A percentile compares a stretch with the other conserved stretches of the same genome.
Evolutionary conservation across 37 sponge, comb jelly and placozoan genomes (phyloP).

Genomic region (Spongia lamella): DNA sequence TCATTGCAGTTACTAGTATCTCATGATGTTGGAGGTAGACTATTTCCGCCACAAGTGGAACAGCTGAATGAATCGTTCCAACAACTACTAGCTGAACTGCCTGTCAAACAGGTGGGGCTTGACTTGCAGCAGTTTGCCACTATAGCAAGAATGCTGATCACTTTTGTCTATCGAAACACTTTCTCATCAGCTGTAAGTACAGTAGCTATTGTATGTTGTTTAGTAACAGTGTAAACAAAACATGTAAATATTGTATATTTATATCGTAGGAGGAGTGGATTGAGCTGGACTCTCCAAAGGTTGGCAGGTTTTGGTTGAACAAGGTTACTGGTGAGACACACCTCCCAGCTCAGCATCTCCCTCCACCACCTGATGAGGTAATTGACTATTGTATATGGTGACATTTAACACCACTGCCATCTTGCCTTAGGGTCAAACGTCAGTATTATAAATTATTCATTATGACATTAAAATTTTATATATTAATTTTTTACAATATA

Average conservation of each 20-base stretch:
- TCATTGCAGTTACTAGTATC: conserved; percentile 66
- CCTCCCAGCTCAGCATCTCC: conserved; percentile 1
- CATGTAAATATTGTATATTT: no score
- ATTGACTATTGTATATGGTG: no score
- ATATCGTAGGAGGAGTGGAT: conserved; percentile 61
- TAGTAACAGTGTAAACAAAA: no score
- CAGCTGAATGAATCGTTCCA: conserved; percentile 21
- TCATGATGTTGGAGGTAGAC: conserved; percentile 39
- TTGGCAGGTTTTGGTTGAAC: conserved; percentile 63
- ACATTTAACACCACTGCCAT: no score
- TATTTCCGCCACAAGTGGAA: conserved; percentile 68
- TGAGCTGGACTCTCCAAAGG: conserved; percentile 64
- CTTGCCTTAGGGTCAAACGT: no score
- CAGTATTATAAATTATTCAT: no score
- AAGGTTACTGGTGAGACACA: conserved; percentile 57
- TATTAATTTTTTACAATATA: no score
- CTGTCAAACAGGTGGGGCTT: conserved; percentile 26
- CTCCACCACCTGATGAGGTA: neutral
- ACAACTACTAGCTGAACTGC: conserved; percentile 7
- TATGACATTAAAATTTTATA: no score
- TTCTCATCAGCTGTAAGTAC: conserved; percentile 53
- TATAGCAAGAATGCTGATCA: conserved; percentile 51
- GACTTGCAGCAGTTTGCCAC: conserved; percentile 62
- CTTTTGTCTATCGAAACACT: conserved; percentile 70
- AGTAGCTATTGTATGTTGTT: no score